Evolutionary conservation across 2,797 vertebrate genomes (phyloP).

Genomic region (Scleropages formosus): DNA sequence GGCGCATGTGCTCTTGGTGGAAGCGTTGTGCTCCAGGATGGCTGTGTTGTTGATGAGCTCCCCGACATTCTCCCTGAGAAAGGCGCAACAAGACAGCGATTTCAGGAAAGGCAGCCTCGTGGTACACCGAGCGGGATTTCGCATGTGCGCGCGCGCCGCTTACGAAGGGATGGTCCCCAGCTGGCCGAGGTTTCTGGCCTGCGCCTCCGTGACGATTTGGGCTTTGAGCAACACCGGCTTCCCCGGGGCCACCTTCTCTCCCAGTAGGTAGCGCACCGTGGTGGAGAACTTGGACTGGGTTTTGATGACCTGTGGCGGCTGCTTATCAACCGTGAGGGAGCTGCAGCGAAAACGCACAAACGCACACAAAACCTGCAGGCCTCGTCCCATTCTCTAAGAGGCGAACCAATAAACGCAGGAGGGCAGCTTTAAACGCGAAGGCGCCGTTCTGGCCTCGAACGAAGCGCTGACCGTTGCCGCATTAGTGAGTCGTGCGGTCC

Average conservation of each 20-base stretch:
- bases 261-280: constrained; percentile 84
- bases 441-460: too few species aligned
- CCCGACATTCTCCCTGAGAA: constrained; percentile 82
- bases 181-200: constrained; percentile 77
- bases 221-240: constrained; percentile 82
- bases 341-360: constrained; percentile 58
- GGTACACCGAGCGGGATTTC: too few species aligned
- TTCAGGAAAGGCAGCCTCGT: too few species aligned
- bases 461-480: too few species aligned
- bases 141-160: constrained; percentile 34
- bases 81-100: neutral
- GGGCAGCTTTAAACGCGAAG: too few species aligned
- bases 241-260: constrained; percentile 73
- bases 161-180: constrained; percentile 54
- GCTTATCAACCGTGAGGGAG: constrained; percentile 89
- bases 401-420: too few species aligned
- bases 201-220: constrained; percentile 88
- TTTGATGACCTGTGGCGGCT: constrained; percentile 95
- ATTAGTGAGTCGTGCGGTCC: too few species aligned
- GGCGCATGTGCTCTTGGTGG: constrained; percentile 81
- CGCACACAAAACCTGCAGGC: too few species aligned
- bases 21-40: constrained; percentile 81
- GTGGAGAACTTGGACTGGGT: constrained; percentile 96
- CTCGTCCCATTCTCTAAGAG: too few species aligned
- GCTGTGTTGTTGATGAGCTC: constrained; percentile 88